Conservation (phyloP, 35 echinoderm and acorn worm genomes). For the Patiria miniata region DNA sequence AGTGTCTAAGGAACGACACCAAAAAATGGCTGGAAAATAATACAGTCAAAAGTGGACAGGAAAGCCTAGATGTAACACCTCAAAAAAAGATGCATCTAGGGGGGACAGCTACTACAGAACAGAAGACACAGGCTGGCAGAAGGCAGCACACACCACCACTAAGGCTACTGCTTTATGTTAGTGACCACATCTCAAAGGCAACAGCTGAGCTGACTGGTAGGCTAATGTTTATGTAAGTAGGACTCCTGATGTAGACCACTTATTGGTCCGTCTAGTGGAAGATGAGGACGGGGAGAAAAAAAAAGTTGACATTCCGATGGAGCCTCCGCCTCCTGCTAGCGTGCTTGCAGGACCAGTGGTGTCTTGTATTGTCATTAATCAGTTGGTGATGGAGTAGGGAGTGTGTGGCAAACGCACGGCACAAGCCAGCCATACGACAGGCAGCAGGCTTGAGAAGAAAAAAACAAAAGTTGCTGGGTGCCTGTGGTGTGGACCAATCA, state of each 20-base stretch:
- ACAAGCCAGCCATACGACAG: not conserved
- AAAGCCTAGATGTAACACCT: not conserved
- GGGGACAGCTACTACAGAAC: slow-evolving; percentile 28
- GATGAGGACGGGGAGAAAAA: not conserved
- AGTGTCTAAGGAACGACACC: slow-evolving; percentile 12
- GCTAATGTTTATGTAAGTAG: slow-evolving; percentile 15
- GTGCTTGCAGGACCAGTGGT: not conserved
- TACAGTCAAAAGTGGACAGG: not conserved
- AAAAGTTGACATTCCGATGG: slow-evolving; percentile 6
- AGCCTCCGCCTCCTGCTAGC: slow-evolving; percentile 10
- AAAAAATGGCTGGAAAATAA: not conserved
- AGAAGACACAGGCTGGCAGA: slow-evolving; percentile 8
- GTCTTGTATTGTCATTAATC: slow-evolving; percentile 29
- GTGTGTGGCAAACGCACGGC: no score
- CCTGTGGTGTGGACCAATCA: slow-evolving; percentile 1
- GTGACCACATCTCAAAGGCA: not conserved
- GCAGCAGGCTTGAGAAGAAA: not conserved
- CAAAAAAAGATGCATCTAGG: slow-evolving; percentile 17
- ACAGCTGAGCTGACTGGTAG: slow-evolving; percentile 13
- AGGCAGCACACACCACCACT: slow-evolving; percentile 19
- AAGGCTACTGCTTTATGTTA: slow-evolving; percentile 26
- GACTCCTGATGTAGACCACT: slow-evolving; percentile 6
- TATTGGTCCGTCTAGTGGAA: not conserved
- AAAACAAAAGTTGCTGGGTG: not conserved
- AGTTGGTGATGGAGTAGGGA: slow-evolving; percentile 6